Base-by-base conservation (phyloP, 2,797 vertebrate genomes). In the Champsocephalus esox region DNA sequence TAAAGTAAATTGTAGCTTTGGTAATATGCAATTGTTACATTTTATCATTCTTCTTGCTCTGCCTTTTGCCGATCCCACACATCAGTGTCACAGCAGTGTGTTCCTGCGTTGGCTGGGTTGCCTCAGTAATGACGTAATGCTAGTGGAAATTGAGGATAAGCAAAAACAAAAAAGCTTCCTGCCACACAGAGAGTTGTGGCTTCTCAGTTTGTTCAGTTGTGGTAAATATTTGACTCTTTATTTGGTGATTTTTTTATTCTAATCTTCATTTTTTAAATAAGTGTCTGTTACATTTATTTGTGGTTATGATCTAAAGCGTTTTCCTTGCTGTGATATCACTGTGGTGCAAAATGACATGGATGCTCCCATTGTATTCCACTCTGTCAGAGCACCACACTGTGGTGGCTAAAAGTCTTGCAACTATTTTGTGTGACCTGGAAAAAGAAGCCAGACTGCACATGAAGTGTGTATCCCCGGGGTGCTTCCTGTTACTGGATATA, bases 321-420 rank as follows among this genome's bases (percentile, higher is more conserved):
- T 48, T 41, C 7, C 2, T 11, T 13, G 19, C 8, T 57, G 1
- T 52, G 13, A 32, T 58, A 16, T 68, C 1, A 65, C 5, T 69
- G 7, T 9, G 13, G 12, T 65, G 19, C 3, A 67, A 45, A 52
- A 78, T 66, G 2, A 17, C 60, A 58, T 62, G 19, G 11, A 41
- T 41, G 44, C 21, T 66, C 17, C 50, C 57, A 65, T 78, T 57
- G 9, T 66, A 38, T 54, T 65, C 16, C 3, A 57, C 69, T 59
- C 77, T 34, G 9, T 64, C 67, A 90, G 70, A 89, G 90, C 89
- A 72, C 90, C 91, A 89, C 86, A 77, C 86, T 69, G 89, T 92
- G 92, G 91, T 82, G 69, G 60, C 63, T 14, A 2, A 3, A 59
- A 58, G 85, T 43, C 32, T 32, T 84, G 74, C 84, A 89, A 32